phyloP scores from a whole-genome alignment of 2,888 invertebrate genomes.

The Brachyopa scutellaris region DNA sequence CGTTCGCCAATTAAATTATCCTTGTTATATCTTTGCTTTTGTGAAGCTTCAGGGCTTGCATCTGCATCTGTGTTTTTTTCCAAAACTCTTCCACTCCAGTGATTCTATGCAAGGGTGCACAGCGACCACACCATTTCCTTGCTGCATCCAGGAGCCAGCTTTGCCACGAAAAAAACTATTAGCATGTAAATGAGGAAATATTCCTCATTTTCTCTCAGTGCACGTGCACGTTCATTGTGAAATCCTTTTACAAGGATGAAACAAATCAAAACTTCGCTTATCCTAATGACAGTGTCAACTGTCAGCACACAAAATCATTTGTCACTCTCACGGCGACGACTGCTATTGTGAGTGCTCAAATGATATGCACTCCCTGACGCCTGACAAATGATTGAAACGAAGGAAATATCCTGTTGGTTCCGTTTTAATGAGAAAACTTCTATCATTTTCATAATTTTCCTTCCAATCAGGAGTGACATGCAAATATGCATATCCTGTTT shows the following conservation, averaged over 20 bases:
- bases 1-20: slow-evolving; percentile 54
- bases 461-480: slow-evolving; percentile 52
- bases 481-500: slow-evolving; percentile 42
- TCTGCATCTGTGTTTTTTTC: not conserved
- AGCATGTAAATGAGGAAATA: slow-evolving; percentile 29
- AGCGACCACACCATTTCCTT: slow-evolving; percentile 11
- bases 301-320: slow-evolving; percentile 57
- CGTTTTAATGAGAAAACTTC: slow-evolving; percentile 66
- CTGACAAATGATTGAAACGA: slow-evolving; percentile 56
- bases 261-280: slow-evolving; percentile 46
- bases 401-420: not conserved
- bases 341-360: slow-evolving; percentile 25
- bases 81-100: not conserved
- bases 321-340: slow-evolving; percentile 39
- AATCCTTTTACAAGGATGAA: slow-evolving; percentile 22
- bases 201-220: not conserved
- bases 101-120: not conserved
- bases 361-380: slow-evolving; percentile 37
- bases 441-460: slow-evolving; percentile 51
- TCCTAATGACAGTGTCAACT: slow-evolving; percentile 65
- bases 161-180: no score
- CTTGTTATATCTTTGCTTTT: slow-evolving; percentile 10
- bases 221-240: not conserved
- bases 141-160: no score
- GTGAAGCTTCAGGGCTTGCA: not conserved